A percentile compares a stretch with the other conserved stretches of the same genome.
These are phyloP conservation scores for Caenorhabditis uteleia DNA, from an alignment of 2,888 invertebrate genomes.

Conservation along the genomic window DNA sequence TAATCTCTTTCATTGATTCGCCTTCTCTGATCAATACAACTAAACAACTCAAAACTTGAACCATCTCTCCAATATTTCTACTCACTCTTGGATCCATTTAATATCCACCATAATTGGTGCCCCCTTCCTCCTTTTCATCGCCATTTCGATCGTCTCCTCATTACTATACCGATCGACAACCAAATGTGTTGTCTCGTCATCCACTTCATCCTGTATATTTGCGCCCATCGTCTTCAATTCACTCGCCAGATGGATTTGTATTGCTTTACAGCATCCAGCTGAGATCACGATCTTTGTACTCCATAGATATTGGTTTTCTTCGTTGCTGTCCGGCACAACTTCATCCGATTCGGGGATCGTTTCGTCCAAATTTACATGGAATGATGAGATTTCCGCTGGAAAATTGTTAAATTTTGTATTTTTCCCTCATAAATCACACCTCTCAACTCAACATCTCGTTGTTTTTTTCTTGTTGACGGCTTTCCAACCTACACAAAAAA, in stretches of 20 bases:
- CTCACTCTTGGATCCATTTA: constrained; percentile 34
- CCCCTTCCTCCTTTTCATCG: constrained; percentile 7
- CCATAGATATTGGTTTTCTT: constrained; percentile 2
- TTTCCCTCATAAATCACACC: no score
- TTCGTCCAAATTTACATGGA: constrained; percentile 2
- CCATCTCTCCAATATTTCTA: no score
- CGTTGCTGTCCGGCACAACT: constrained; percentile 17
- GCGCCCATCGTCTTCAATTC: constrained; percentile 31
- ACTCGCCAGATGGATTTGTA: constrained; percentile 14
- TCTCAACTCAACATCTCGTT: no score
- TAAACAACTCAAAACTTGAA: not conserved
- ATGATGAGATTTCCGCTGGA: no score
- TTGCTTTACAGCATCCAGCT: constrained; percentile 33
- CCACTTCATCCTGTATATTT: constrained; percentile 7
- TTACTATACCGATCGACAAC: constrained; percentile 36
- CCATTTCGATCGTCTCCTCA: constrained; percentile 4
- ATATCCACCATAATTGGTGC: constrained; percentile 29
- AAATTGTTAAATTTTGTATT: not conserved
- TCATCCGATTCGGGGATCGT: constrained; percentile 6
- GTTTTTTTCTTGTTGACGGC: constrained; percentile 1
- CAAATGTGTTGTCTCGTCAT: constrained; percentile 24
- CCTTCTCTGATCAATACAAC: constrained; percentile 15
- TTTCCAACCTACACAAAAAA: constrained; percentile 3
- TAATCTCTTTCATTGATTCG: constrained; percentile 21
- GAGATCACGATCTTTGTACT: constrained; percentile 17